Percentiles rank a stretch among this genome's conserved stretches.
Evolutionary conservation across 2,888 invertebrate genomes (phyloP).

Genomic region (Herminia tarsipennalis): DNA sequence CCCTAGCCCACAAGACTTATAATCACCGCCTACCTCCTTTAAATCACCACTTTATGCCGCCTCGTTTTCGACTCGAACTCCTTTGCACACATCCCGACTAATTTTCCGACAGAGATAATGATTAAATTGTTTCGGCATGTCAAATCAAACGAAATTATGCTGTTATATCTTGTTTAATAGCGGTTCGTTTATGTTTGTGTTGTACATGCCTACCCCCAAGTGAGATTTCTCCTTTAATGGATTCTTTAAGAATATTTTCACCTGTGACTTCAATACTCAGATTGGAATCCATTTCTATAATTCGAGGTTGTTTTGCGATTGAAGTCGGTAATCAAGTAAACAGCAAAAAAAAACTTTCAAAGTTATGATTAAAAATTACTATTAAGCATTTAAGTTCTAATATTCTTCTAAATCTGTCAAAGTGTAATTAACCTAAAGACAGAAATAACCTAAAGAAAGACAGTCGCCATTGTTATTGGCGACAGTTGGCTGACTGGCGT

Average conservation of each 20-base stretch:
- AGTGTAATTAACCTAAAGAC: neutral
- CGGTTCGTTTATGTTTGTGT: conserved; percentile 71
- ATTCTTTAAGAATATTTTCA: conserved; percentile 52
- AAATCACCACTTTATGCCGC: conserved; percentile 52
- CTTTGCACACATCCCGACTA: conserved; percentile 41
- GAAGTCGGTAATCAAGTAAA: too few species aligned
- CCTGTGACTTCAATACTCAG: conserved; percentile 22
- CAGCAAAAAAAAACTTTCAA: too few species aligned
- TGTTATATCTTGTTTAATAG: conserved; percentile 85
- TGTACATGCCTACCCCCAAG: conserved; percentile 68
- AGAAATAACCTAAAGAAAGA: too few species aligned
- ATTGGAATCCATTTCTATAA: conserved; percentile 27
- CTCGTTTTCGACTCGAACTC: conserved; percentile 45
- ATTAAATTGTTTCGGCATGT: conserved; percentile 86
- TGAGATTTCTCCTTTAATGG: conserved; percentile 70
- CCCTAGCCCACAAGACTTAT: conserved; percentile 66
- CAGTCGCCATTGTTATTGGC: neutral
- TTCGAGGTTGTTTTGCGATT: neutral
- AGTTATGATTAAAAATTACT: too few species aligned
- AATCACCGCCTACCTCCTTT: conserved; percentile 33
- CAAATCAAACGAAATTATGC: conserved; percentile 85
- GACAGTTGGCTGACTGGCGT: neutral
- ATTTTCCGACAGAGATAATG: conserved; percentile 80
- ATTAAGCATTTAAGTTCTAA: neutral
- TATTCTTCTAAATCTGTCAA: neutral